phyloP scores from a whole-genome alignment of 1,140 invertebrate species.

The Sarcophaga peregrina region DNA sequence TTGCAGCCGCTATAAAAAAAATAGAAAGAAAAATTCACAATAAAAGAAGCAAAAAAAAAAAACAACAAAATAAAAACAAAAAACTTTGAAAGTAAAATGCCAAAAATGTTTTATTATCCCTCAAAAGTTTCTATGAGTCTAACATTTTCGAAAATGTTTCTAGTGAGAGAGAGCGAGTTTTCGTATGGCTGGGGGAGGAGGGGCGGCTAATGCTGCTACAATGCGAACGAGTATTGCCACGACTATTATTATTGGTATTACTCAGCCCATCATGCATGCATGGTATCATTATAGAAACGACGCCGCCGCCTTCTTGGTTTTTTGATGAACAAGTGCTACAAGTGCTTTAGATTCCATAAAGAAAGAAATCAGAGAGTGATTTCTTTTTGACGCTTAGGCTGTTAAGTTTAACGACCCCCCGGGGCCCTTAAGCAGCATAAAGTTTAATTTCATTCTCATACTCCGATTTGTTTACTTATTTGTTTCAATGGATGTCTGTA shows the following conservation, averaged over 20 bases:
- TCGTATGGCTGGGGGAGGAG: no score
- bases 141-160: slow-evolving; percentile 1
- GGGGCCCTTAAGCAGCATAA: slow-evolving; percentile 42
- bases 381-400: slow-evolving; percentile 42
- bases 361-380: slow-evolving; percentile 9
- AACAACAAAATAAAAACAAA: no score
- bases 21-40: no score
- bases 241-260: background rate
- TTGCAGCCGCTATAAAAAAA: slow-evolving; percentile 27
- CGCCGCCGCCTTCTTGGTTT: background rate
- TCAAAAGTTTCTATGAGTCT: slow-evolving; percentile 9
- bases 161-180: no score
- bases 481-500: no score
- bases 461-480: background rate
- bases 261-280: background rate
- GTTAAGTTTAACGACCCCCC: slow-evolving; percentile 48
- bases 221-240: background rate
- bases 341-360: slow-evolving; percentile 35
- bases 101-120: slow-evolving; percentile 37
- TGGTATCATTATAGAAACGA: no score
- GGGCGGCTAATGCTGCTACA: no score
- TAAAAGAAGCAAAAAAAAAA: no score
- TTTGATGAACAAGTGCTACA: slow-evolving; percentile 14
- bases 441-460: slow-evolving; percentile 41
- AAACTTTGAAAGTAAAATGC: background rate